These are phyloP conservation scores for Meganola albula DNA, from an alignment of 2,888 invertebrate species.

Conservation along the genomic window DNA sequence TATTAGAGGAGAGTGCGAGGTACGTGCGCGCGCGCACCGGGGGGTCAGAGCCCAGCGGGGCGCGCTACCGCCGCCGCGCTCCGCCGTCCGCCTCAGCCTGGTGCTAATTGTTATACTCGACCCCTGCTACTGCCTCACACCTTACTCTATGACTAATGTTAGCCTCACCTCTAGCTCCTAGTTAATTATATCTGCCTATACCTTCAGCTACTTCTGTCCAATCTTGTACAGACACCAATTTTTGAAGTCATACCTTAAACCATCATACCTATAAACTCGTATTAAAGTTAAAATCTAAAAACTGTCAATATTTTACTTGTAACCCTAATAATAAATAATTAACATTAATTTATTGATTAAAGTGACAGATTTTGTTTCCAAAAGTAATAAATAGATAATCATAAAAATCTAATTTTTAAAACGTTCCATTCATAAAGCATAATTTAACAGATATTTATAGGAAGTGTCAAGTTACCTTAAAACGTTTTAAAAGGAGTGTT, in stretches of 20 bases:
- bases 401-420: slow-evolving; percentile 27
- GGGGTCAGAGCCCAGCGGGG: slow-evolving; percentile 66
- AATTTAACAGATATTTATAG: slow-evolving; percentile 44
- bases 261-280: no score
- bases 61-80: slow-evolving; percentile 53
- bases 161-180: no score
- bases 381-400: slow-evolving; percentile 12
- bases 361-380: no score
- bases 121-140: slow-evolving; percentile 36
- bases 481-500: slow-evolving; percentile 60
- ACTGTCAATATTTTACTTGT: no score
- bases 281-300: no score
- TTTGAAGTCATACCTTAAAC: no score
- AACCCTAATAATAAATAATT: no score
- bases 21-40: slow-evolving; percentile 53
- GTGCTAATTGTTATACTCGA: slow-evolving; percentile 53
- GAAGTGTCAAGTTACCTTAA: slow-evolving; percentile 66
- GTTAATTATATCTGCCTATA: no score
- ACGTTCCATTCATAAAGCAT: slow-evolving; percentile 54
- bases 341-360: no score
- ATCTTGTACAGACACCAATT: no score
- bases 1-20: slow-evolving; percentile 45
- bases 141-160: slow-evolving; percentile 41
- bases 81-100: slow-evolving; percentile 21
- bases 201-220: no score